These are phyloP conservation scores for Drosophila sturtevanti DNA, from an alignment of 1,140 invertebrate species.

Conservation along the genomic window DNA sequence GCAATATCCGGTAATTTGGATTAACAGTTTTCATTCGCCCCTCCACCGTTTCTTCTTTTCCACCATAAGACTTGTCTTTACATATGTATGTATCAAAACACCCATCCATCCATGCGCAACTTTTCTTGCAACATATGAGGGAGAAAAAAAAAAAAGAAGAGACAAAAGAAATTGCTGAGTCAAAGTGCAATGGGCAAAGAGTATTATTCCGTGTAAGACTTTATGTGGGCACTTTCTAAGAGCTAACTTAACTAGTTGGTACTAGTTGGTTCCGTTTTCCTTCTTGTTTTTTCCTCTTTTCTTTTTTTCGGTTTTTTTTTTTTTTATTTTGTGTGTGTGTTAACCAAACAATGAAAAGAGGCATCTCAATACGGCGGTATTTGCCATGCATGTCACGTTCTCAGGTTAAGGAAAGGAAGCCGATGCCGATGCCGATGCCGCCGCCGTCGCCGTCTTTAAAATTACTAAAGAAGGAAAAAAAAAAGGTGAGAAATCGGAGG, in stretches of 20 bases:
- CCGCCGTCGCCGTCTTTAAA: slow-evolving; percentile 14
- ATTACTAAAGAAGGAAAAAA: slow-evolving; percentile 23
- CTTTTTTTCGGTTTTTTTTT: slow-evolving; percentile 4
- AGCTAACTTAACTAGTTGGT: slow-evolving; percentile 33
- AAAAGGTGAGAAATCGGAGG: slow-evolving; percentile 55
- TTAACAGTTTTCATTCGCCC: slow-evolving; percentile 14
- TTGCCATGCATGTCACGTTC: slow-evolving; percentile 54
- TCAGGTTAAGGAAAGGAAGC: slow-evolving; percentile 12
- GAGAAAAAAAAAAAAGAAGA: slow-evolving; percentile 12
- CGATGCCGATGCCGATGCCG: not conserved
- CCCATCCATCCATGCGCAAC: not conserved
- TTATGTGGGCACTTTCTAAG: slow-evolving; percentile 32
- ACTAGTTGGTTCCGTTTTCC: slow-evolving; percentile 44
- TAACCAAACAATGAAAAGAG: slow-evolving; percentile 46
- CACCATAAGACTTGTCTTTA: not conserved
- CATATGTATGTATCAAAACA: not conserved
- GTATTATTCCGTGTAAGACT: slow-evolving; percentile 17
- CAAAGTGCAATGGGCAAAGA: slow-evolving; percentile 46
- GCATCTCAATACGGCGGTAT: slow-evolving; percentile 33
- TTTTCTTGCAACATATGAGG: not conserved
- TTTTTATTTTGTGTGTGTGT: too few species aligned
- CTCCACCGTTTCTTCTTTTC: slow-evolving; percentile 6
- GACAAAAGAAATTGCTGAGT: slow-evolving; percentile 63
- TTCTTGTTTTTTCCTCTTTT: not conserved
- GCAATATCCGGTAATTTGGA: slow-evolving; percentile 62